Conservation (phyloP, 2,888 invertebrate genomes). For the Dichetophora obliterata region DNA sequence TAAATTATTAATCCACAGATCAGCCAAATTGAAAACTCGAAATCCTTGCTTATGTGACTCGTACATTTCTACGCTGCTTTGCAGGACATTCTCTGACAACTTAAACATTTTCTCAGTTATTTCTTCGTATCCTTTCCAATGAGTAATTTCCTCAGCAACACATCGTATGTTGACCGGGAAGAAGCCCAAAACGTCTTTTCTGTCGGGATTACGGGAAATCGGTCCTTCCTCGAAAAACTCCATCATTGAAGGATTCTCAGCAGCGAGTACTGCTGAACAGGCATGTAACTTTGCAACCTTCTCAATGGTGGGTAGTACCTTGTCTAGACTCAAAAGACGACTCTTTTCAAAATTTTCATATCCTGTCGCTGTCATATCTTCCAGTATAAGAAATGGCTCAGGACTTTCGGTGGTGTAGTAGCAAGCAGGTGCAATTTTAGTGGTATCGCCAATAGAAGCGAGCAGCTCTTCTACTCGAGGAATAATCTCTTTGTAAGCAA, state of each 20-base stretch:
- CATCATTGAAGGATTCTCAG: conserved; percentile 58
- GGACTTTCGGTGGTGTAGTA: conserved; percentile 67
- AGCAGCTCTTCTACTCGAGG: conserved; percentile 63
- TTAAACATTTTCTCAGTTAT: conserved; percentile 67
- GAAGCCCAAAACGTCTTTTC: conserved; percentile 65
- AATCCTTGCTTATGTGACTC: conserved; percentile 59
- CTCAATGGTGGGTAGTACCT: conserved; percentile 71
- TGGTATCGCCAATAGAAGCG: conserved; percentile 62
- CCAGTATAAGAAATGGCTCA: conserved; percentile 70
- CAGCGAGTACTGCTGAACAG: conserved; percentile 68
- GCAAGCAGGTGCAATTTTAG: conserved; percentile 66
- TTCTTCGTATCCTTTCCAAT: conserved; percentile 67
- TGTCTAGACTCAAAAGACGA: conserved; percentile 72
- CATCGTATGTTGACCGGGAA: conserved; percentile 66
- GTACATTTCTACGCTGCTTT: conserved; percentile 61
- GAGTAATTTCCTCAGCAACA: conserved; percentile 63
- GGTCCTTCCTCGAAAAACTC: conserved; percentile 65
- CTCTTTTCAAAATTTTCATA: conserved; percentile 73
- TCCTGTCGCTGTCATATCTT: conserved; percentile 72
- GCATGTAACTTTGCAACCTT: conserved; percentile 74
- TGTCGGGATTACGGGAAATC: conserved; percentile 66
- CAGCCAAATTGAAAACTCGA: conserved; percentile 65
- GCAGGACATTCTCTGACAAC: conserved; percentile 64
- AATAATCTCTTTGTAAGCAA: conserved; percentile 64
- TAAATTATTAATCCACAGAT: conserved; percentile 68